Evolutionary conservation across 2,797 vertebrate genomes (phyloP).

Genomic region (Typhlichthys eigenmanni): DNA sequence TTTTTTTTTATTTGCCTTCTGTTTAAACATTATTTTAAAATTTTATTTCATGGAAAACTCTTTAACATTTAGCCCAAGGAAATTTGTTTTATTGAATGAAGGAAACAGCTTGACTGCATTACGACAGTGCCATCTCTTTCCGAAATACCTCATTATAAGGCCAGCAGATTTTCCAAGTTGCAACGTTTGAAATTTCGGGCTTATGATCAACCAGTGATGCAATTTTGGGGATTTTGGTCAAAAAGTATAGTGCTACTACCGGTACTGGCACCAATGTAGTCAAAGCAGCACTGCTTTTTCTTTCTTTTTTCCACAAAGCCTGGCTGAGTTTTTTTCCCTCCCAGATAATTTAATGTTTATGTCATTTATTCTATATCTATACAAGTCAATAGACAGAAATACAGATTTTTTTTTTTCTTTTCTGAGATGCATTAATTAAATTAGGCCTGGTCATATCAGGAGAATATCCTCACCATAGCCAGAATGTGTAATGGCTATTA

Average conservation of each 20-base stretch:
- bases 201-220: slow-evolving; percentile 6
- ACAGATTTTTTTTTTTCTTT: slow-evolving; percentile 9
- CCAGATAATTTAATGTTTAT: not conserved
- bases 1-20: slow-evolving; percentile 38
- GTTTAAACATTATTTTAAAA: not conserved
- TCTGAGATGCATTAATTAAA: not conserved
- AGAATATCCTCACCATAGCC: not conserved
- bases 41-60: slow-evolving; percentile 10
- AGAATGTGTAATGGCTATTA: slow-evolving; percentile 1
- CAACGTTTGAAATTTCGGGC: not conserved
- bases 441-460: not conserved
- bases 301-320: not conserved
- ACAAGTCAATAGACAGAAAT: slow-evolving; percentile 24
- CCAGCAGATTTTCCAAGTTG: slow-evolving; percentile 16
- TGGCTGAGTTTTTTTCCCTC: too few species aligned
- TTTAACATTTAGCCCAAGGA: slow-evolving; percentile 33
- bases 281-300: slow-evolving; percentile 31
- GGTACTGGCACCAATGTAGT: too few species aligned
- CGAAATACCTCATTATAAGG: slow-evolving; percentile 28
- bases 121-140: slow-evolving; percentile 11
- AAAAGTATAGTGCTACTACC: not conserved
- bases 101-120: slow-evolving; percentile 33
- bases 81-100: slow-evolving; percentile 39
- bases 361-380: slow-evolving; percentile 18
- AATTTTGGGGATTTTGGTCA: slow-evolving; percentile 18